A percentile compares a stretch with the other conserved stretches of the same genome.
These are phyloP conservation scores for Xestia sexstrigata DNA, from an alignment of 2,888 invertebrate species.

Conservation along the genomic window DNA sequence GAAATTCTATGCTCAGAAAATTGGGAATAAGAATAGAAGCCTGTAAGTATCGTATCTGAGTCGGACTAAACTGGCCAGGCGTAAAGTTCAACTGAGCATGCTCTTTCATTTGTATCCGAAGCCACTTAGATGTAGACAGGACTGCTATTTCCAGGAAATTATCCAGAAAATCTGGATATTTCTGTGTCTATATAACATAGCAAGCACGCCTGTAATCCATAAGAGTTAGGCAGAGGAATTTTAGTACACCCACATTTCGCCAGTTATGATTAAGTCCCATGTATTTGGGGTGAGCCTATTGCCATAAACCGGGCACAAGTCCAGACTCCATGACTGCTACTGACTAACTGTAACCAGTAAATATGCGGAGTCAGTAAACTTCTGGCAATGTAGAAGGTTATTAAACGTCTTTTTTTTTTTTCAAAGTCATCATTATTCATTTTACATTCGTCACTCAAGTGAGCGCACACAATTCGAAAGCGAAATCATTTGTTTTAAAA, in stretches of 20 bases:
- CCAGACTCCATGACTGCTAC: too few species aligned
- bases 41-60: conserved; percentile 14
- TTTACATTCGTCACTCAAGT: background rate
- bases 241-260: too few species aligned
- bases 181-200: background rate
- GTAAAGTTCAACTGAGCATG: conserved; percentile 36
- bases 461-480: background rate
- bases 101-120: conserved; percentile 19
- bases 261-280: too few species aligned
- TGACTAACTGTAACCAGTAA: too few species aligned
- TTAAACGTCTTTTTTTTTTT: too few species aligned
- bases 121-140: conserved; percentile 23
- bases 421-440: too few species aligned
- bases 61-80: conserved; percentile 17
- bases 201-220: too few species aligned
- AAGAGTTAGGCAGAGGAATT: too few species aligned
- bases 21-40: conserved; percentile 19
- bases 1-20: conserved; percentile 17
- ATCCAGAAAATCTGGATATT: background rate
- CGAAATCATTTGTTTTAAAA: background rate
- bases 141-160: conserved; percentile 21
- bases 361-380: too few species aligned
- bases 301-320: too few species aligned
- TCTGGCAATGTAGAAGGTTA: too few species aligned
- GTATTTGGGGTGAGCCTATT: too few species aligned